phyloP scores from a whole-genome alignment of 2,113 vertebrate genomes.

The Rostratula benghalensis region DNA sequence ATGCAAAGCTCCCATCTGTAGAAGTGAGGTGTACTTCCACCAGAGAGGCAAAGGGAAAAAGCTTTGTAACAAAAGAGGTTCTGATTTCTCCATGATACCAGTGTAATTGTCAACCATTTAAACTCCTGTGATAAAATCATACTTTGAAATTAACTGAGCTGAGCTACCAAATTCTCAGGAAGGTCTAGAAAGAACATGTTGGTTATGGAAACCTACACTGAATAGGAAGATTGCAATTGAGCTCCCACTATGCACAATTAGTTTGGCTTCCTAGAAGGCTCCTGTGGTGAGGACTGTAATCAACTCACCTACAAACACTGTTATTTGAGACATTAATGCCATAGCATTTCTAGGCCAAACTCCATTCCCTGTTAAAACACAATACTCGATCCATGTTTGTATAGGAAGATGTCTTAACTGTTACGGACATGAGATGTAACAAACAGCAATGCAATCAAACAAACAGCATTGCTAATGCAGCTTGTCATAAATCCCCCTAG shows the following conservation, averaged over 20 bases:
- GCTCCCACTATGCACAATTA: background rate
- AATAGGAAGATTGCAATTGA: background rate
- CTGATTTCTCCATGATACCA: background rate
- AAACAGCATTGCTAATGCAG: background rate
- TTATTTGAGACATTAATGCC: background rate
- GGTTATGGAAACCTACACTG: background rate
- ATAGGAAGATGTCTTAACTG: fast-evolving
- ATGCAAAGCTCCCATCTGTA: background rate
- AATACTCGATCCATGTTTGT: background rate
- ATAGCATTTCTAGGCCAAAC: background rate
- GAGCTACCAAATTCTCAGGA: background rate
- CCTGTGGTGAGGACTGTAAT: background rate
- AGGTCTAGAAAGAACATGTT: background rate
- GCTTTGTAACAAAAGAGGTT: background rate
- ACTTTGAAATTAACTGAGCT: background rate
- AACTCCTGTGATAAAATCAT: background rate
- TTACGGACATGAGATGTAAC: background rate
- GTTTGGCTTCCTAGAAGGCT: background rate
- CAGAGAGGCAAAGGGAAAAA: background rate
- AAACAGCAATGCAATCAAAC: too few relatives aligned
- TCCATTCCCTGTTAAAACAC: background rate
- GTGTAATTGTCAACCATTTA: background rate
- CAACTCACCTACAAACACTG: background rate
- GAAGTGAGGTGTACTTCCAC: background rate
- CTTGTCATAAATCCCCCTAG: background rate